Evolutionary conservation across 2,113 vertebrate genomes (phyloP), one percentile per base, ranked within the genome.

Genomic region (Nothobranchius furzeri): DNA sequence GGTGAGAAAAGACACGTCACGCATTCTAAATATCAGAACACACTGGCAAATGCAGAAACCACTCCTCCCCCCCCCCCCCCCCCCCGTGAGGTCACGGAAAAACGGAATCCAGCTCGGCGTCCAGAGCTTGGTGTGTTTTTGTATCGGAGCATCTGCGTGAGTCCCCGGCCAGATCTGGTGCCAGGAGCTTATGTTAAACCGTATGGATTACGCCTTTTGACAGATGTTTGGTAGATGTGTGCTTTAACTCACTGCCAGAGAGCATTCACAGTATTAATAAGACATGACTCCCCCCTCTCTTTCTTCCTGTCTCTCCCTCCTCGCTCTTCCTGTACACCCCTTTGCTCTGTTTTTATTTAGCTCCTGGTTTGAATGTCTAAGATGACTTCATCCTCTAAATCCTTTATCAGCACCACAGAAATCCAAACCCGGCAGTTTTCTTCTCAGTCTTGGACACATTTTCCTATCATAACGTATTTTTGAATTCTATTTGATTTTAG

Each of bases 191-290:
- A 90, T 85, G 86, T 76, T 91, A 90, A 92, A 92, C 81, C 86
- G 59, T 90, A 85, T 91, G 89, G 90, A 92, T 92, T 93, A 92
- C 82, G 70, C 83, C 81, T 81, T 91, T 85, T 89, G 90, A 90
- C 91, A 90, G 92, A 90, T 91, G 91, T 91, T 91, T 84, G 84
- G 79, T 72, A 78, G 85, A 86, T 87, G 80, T 86, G 77, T 71
- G 65, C 79, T 85, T 84, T 82, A 88, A 89, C 78, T 85, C 86
- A 73, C 72, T 86, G 87, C 81, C 78, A 69, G 85, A 82, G 71
- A 86, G 72, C 79, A 79, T 76, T 84, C 68, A 60, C 77, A 62
- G 70, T 83, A 89, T 86, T 89, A 90, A 89, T 88, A 87, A 87
- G 87, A 89, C 78, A 85, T 90, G 85, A 81, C 70, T 86, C 85